Conservation (phyloP, 2,113 vertebrate genomes). For the Nycticryphes semicollaris region DNA sequence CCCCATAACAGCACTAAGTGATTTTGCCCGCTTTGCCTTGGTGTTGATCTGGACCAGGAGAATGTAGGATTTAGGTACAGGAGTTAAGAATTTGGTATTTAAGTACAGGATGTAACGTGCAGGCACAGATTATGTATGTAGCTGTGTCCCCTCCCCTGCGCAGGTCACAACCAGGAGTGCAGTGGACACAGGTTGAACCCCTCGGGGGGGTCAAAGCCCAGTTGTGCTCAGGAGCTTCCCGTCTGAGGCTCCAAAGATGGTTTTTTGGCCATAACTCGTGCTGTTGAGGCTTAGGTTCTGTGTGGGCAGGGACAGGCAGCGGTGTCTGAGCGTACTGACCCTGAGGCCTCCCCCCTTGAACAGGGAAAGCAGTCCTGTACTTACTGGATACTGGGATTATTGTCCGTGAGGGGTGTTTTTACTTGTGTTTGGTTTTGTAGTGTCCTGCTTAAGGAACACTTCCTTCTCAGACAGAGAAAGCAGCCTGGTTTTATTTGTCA, state of each 20-base stretch:
- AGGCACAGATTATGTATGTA: fast-evolving
- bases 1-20: background rate
- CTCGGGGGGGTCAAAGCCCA: background rate
- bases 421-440: background rate
- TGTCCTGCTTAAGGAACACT: background rate
- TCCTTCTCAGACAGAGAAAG: background rate
- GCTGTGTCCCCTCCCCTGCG: fast-evolving
- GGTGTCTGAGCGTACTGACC: background rate
- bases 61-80: no score
- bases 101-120: background rate
- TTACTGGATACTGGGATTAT: background rate
- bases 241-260: fast-evolving
- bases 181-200: no score
- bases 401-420: background rate
- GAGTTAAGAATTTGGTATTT: no score
- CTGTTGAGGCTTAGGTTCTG: background rate
- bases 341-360: background rate
- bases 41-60: background rate
- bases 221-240: background rate
- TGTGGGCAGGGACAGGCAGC: background rate
- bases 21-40: background rate
- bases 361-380: no score
- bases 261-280: background rate
- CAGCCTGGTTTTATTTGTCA: background rate
- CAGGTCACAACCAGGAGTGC: background rate